Evolutionary conservation across 2,113 vertebrate species (phyloP).

Genomic region (Otus sunia): DNA sequence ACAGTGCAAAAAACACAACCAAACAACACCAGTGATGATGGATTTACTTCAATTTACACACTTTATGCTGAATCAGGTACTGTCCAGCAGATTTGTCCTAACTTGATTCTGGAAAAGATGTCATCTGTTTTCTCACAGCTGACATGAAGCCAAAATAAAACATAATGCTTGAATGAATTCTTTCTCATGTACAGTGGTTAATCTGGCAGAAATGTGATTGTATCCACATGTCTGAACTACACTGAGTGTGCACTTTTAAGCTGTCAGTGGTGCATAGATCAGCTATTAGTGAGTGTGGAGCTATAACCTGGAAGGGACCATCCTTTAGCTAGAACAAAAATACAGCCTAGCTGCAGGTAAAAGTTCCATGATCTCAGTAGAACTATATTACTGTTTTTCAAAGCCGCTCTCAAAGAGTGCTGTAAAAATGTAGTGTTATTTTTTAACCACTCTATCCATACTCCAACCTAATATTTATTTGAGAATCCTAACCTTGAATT

Average conservation of each 20-base stretch:
- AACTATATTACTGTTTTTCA: conserved; percentile 7
- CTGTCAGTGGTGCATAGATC: neutral
- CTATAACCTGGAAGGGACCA: neutral
- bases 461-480: neutral
- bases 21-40: neutral
- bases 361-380: neutral
- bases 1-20: neutral
- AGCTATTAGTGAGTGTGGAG: neutral
- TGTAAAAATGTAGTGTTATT: neutral
- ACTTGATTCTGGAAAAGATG: neutral
- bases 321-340: neutral
- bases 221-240: neutral
- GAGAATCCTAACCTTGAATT: conserved; percentile 16
- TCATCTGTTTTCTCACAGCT: neutral
- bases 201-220: neutral
- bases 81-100: neutral
- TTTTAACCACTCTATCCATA: conserved; percentile 1
- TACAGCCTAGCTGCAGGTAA: neutral
- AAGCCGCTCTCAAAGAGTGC: neutral
- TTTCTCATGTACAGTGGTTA: neutral
- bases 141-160: neutral
- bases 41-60: neutral
- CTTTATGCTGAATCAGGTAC: neutral
- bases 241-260: neutral
- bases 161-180: neutral